phyloP scores from a whole-genome alignment of 2,888 invertebrate species.

The Limnephilus lunatus region DNA sequence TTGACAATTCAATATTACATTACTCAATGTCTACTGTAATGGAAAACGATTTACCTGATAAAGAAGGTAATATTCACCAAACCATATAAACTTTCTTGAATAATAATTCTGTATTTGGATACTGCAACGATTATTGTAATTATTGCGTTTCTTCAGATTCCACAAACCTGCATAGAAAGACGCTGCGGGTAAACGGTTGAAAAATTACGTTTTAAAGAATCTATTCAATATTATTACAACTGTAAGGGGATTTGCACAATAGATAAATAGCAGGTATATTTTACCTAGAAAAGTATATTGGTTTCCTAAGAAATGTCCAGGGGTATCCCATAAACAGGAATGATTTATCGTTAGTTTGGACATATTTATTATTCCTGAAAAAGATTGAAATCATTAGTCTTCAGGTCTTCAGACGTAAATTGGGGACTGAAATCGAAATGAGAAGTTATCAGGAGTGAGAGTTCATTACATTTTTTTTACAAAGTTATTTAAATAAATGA shows the following conservation, averaged over 20 bases:
- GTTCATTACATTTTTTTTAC: too few relatives aligned
- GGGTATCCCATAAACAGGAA: slow-evolving; percentile 57
- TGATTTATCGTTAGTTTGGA: slow-evolving; percentile 60
- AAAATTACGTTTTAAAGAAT: slow-evolving; percentile 3
- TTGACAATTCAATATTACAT: too few relatives aligned
- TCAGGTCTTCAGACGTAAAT: background rate
- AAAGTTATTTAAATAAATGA: too few relatives aligned
- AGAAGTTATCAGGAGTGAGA: background rate
- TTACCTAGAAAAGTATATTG: slow-evolving; percentile 60
- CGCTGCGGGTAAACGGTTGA: slow-evolving; percentile 53
- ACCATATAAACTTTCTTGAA: background rate
- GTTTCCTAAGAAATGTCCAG: slow-evolving; percentile 60
- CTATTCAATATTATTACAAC: slow-evolving; percentile 47
- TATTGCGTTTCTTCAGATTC: slow-evolving; percentile 22
- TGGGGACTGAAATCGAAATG: background rate
- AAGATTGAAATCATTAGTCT: slow-evolving; percentile 28
- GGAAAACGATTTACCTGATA: background rate
- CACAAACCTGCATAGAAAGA: slow-evolving; percentile 36
- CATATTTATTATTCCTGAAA: slow-evolving; percentile 13
- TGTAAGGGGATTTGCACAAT: slow-evolving; percentile 9
- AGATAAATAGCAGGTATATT: slow-evolving; percentile 62
- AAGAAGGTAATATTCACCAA: background rate
- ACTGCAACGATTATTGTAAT: slow-evolving; percentile 19
- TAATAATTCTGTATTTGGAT: background rate
- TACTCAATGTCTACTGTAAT: background rate